A percentile compares a stretch with the other conserved stretches of the same genome.
Conservation (phyloP, 1,140 invertebrate species). For the Hesperophylax magnus region DNA sequence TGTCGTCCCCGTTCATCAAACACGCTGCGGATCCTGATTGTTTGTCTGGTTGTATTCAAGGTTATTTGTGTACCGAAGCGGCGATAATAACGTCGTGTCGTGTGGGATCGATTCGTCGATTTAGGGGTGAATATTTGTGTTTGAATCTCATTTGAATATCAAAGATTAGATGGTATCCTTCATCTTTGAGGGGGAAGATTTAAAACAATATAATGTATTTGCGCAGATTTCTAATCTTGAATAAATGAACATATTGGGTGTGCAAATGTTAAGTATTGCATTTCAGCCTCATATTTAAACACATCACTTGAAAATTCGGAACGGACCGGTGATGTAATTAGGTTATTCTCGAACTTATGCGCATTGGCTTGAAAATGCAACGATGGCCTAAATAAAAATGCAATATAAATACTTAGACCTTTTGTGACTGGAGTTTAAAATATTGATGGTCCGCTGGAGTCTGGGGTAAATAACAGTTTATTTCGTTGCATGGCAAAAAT, state of each 20-base stretch:
- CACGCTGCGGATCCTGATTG: constrained; percentile 37
- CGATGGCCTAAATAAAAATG: too few species aligned
- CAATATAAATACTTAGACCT: not conserved
- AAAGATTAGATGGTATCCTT: constrained; percentile 9
- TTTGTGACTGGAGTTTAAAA: not conserved
- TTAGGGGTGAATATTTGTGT: constrained; percentile 45
- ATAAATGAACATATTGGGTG: too few species aligned
- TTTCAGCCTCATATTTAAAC: too few species aligned
- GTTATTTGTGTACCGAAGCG: constrained; percentile 52
- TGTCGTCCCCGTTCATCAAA: not conserved
- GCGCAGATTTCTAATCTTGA: too few species aligned
- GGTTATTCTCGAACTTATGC: too few species aligned
- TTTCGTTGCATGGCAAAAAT: not conserved
- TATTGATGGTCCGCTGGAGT: not conserved
- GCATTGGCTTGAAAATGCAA: too few species aligned
- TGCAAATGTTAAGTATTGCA: too few species aligned
- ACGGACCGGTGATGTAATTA: too few species aligned
- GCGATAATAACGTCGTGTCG: constrained; percentile 39
- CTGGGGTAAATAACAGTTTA: not conserved
- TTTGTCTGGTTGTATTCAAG: constrained; percentile 38
- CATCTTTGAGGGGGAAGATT: too few species aligned
- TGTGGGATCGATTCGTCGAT: not conserved
- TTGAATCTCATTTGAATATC: constrained; percentile 56
- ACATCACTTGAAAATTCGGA: too few species aligned
- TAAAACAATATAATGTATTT: too few species aligned